phyloP scores from a whole-genome alignment of 2,797 vertebrate species.

The Eulemur coronatus region DNA sequence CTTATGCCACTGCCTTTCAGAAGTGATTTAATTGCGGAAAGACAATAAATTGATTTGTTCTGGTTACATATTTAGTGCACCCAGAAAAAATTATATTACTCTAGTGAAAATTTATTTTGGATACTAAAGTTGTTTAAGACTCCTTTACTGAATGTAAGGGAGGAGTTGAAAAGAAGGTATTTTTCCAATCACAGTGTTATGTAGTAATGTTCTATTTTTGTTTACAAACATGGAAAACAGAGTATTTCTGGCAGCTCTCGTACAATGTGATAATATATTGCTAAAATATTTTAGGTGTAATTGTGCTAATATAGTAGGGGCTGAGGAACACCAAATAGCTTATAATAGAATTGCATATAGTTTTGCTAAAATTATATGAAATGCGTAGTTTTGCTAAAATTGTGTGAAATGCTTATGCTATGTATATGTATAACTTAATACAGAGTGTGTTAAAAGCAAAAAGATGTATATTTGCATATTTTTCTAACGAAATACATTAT shows the following conservation, averaged over 20 bases:
- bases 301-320: conserved; percentile 55
- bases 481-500: conserved; percentile 73
- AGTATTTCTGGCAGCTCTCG: conserved; percentile 68
- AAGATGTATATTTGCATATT: conserved; percentile 78
- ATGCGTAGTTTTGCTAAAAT: conserved; percentile 48
- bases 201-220: conserved; percentile 72
- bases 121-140: conserved; percentile 53
- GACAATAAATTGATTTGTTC: conserved; percentile 10
- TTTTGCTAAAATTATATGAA: conserved; percentile 64
- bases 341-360: conserved; percentile 60
- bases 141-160: conserved; percentile 70
- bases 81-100: conserved; percentile 27
- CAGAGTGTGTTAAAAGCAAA: conserved; percentile 65
- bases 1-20: conserved; percentile 26
- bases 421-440: conserved; percentile 77
- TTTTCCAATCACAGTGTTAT: conserved; percentile 76
- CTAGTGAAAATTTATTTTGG: conserved; percentile 61
- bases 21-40: neutral
- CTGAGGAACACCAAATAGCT: conserved; percentile 62
- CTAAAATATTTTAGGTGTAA: conserved; percentile 73
- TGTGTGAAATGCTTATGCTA: conserved; percentile 65
- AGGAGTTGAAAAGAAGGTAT: conserved; percentile 55
- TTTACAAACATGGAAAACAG: conserved; percentile 57
- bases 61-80: neutral
- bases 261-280: conserved; percentile 68